Conservation (phyloP, 2,888 invertebrate genomes). For the Subacronicta megacephala region DNA sequence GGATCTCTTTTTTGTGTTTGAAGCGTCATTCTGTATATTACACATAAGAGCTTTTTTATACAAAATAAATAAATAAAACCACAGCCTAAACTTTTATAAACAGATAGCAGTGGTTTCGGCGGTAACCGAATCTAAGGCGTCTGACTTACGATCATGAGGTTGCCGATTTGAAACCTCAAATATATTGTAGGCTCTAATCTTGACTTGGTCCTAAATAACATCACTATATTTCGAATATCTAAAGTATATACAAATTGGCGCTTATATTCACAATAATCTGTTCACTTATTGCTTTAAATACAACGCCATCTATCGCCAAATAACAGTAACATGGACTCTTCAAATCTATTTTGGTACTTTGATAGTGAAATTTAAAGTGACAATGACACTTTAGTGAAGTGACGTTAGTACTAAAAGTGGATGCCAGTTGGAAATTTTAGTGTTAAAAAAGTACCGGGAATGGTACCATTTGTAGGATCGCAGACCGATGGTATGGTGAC, state of each 20-base stretch:
- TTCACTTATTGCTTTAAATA: slow-evolving; percentile 12
- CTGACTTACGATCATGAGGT: no score
- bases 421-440: slow-evolving; percentile 44
- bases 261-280: not conserved
- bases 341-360: slow-evolving; percentile 39
- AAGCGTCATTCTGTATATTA: not conserved
- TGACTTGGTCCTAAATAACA: no score
- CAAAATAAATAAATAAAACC: no score
- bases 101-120: no score
- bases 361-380: slow-evolving; percentile 59
- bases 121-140: no score
- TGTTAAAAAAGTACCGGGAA: slow-evolving; percentile 28
- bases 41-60: no score
- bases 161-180: no score
- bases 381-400: slow-evolving; percentile 49
- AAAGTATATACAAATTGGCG: not conserved
- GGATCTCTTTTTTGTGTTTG: slow-evolving; percentile 13
- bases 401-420: slow-evolving; percentile 37
- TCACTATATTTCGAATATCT: no score
- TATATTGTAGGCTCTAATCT: no score
- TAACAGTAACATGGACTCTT: slow-evolving; percentile 23
- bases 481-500: not conserved
- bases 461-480: not conserved
- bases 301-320: slow-evolving; percentile 21
- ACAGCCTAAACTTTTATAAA: no score